These are phyloP conservation scores for Myocastor coypus DNA, from an alignment of 2,113 vertebrate species.

Conservation along the genomic window DNA sequence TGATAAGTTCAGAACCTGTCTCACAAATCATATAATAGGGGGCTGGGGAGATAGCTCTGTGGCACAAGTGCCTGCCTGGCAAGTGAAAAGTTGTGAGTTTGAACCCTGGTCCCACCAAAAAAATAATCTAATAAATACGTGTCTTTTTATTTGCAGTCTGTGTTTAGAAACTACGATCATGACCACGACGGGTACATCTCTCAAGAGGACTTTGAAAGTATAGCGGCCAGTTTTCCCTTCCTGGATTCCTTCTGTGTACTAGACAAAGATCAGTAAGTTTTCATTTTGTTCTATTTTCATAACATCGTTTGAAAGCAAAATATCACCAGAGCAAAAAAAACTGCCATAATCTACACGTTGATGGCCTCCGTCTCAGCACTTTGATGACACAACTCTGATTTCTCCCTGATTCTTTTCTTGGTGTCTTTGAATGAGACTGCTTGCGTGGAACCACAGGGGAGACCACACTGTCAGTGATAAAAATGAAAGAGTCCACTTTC, in stretches of 20 bases:
- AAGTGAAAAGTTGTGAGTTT: too few species aligned
- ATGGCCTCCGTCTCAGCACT: neutral
- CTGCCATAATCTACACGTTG: neutral
- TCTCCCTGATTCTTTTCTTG: conserved; percentile 19
- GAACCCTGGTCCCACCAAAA: too few species aligned
- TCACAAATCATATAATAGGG: too few species aligned
- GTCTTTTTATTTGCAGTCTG: conserved; percentile 90
- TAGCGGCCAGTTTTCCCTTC: conserved; percentile 98
- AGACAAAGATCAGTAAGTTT: conserved; percentile 98
- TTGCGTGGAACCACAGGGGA: neutral
- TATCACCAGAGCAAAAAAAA: neutral
- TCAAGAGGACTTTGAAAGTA: conserved; percentile 98
- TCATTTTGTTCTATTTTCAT: conserved; percentile 42
- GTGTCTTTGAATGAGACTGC: neutral
- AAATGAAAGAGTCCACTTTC: neutral
- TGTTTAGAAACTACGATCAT: conserved; percentile 98
- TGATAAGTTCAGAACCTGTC: neutral
- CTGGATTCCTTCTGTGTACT: conserved; percentile 98
- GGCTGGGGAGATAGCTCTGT: too few species aligned
- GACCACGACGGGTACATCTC: conserved; percentile 98
- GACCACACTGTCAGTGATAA: too few species aligned
- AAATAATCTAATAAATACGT: too few species aligned
- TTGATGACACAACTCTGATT: neutral
- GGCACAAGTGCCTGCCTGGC: too few species aligned
- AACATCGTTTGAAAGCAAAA: neutral